Evolutionary conservation across 2,888 invertebrate genomes (phyloP).

Genomic region (Eudasyphora cyanicolor): DNA sequence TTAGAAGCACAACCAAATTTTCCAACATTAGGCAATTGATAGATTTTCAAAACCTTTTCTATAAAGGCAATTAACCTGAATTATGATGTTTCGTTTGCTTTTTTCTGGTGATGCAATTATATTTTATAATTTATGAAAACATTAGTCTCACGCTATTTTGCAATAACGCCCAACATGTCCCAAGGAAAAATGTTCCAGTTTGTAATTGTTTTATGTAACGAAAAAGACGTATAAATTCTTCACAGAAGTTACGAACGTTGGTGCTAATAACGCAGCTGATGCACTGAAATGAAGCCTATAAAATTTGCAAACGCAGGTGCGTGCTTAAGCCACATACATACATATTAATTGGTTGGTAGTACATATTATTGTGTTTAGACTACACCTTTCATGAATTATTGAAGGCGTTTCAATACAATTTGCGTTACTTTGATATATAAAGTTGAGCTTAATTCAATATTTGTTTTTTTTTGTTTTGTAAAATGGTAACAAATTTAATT

Average conservation of each 20-base stretch:
- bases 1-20: no score
- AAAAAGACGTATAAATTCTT: neutral
- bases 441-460: no score
- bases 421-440: no score
- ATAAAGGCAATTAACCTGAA: constrained; percentile 20
- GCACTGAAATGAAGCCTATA: neutral
- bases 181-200: neutral
- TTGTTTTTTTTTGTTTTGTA: no score
- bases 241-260: neutral
- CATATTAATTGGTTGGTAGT: constrained; percentile 28
- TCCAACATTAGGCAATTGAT: neutral
- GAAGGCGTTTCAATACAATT: no score
- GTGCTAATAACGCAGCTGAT: constrained; percentile 6
- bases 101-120: neutral
- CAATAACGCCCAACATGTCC: neutral
- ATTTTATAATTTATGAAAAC: constrained; percentile 7
- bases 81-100: neutral
- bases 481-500: no score
- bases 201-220: constrained; percentile 8
- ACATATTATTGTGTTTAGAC: neutral
- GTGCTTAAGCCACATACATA: constrained; percentile 55
- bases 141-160: constrained; percentile 14
- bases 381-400: neutral
- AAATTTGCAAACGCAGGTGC: constrained; percentile 44
- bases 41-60: neutral